These are phyloP conservation scores for Phyllopteryx taeniolatus DNA, from an alignment of 2,113 vertebrate species.

Conservation along the genomic window DNA sequence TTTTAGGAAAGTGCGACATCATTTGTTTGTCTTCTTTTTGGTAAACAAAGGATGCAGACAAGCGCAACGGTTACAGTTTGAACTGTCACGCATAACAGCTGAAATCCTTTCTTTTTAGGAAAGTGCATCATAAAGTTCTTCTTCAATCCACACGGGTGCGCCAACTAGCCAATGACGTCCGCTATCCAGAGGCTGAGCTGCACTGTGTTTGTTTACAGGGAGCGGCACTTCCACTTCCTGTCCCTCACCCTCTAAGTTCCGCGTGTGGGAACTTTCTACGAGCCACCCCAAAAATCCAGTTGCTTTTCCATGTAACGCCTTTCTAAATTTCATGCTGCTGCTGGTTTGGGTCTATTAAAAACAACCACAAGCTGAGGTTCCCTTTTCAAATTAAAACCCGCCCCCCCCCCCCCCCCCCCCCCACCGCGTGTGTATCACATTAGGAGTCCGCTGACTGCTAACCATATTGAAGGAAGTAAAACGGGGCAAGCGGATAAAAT, in stretches of 20 bases:
- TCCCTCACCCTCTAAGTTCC: no score
- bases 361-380: constrained; percentile 31
- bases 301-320: constrained; percentile 29
- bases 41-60: no score
- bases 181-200: background rate
- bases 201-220: background rate
- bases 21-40: no score
- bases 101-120: no score
- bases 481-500: constrained; percentile 4
- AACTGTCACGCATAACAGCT: no score
- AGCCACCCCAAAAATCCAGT: no score
- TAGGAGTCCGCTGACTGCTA: constrained; percentile 4
- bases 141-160: no score
- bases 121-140: no score
- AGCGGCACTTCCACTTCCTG: background rate
- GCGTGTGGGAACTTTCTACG: no score
- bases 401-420: constrained; percentile 39
- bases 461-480: constrained; percentile 8
- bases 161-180: no score
- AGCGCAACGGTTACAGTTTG: no score
- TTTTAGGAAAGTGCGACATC: no score
- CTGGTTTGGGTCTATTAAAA: constrained; percentile 35
- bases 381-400: constrained; percentile 45
- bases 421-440: constrained; percentile 24
- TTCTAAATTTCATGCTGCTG: constrained; percentile 27